Conservation (phyloP, 2,888 invertebrate genomes). For the Euzophera pinguis region DNA sequence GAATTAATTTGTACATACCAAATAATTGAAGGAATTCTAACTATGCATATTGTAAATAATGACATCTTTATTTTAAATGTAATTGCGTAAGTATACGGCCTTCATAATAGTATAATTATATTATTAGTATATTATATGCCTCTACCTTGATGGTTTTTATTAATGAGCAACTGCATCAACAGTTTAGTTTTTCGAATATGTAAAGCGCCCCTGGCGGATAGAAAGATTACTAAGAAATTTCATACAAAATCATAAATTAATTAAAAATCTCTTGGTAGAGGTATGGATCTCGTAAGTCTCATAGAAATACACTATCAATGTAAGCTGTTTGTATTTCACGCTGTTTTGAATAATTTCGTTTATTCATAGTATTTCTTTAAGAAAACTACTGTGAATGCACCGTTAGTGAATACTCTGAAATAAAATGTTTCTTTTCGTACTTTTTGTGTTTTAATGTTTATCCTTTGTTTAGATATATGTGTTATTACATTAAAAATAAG, state of each 20-base stretch:
- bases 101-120: conserved; percentile 45
- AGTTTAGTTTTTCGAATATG: too few relatives aligned
- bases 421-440: conserved; percentile 75
- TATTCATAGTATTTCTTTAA: conserved; percentile 44
- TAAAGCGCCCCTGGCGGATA: too few relatives aligned
- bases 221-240: too few relatives aligned
- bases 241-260: too few relatives aligned
- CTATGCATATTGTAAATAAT: conserved; percentile 7
- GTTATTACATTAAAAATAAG: too few relatives aligned
- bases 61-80: conserved; percentile 19
- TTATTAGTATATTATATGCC: too few relatives aligned
- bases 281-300: conserved; percentile 45
- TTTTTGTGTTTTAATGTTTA: conserved; percentile 31
- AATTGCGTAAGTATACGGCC: conserved; percentile 64
- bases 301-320: conserved; percentile 39
- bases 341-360: conserved; percentile 42
- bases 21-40: background rate
- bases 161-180: too few relatives aligned
- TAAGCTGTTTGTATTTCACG: conserved; percentile 66
- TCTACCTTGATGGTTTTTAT: too few relatives aligned
- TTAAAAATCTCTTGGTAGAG: too few relatives aligned
- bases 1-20: background rate
- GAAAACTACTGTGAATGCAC: conserved; percentile 70
- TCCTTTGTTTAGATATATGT: conserved; percentile 20
- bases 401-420: conserved; percentile 66